Conservation (phyloP, 92 coral and sea anemone species). For the Actinernus sp. region DNA sequence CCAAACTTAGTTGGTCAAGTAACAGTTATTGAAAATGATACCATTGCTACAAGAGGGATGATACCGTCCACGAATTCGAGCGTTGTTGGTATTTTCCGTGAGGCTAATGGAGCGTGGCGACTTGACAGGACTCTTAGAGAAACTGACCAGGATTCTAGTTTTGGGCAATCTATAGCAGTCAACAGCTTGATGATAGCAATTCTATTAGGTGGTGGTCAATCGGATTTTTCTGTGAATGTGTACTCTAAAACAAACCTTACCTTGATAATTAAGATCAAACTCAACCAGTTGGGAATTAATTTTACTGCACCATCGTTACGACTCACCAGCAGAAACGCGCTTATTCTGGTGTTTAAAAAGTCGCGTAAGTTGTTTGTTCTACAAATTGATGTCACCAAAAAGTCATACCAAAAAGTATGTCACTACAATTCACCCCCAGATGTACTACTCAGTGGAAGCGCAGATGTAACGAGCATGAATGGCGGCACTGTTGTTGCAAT, state of each 20-base stretch:
- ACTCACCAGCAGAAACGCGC: constrained; percentile 62
- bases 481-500: constrained; percentile 69
- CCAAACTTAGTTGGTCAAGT: constrained; percentile 58
- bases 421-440: constrained; percentile 14
- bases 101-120: constrained; percentile 51
- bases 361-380: constrained; percentile 42
- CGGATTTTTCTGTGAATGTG: constrained; percentile 38
- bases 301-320: constrained; percentile 48
- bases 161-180: constrained; percentile 68
- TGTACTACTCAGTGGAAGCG: constrained; percentile 37
- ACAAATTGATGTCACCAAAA: constrained; percentile 25
- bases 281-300: constrained; percentile 16
- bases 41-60: constrained; percentile 69
- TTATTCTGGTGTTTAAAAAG: constrained; percentile 63
- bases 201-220: constrained; percentile 24
- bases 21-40: constrained; percentile 43
- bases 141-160: constrained; percentile 37
- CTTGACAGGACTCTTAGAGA: constrained; percentile 45
- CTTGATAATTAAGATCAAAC: constrained; percentile 37
- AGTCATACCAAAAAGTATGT: constrained; percentile 34
- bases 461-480: constrained; percentile 54
- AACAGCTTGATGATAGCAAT: constrained; percentile 63
- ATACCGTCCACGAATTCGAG: constrained; percentile 43
- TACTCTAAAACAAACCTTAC: constrained; percentile 43
- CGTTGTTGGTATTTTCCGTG: constrained; percentile 73